Evolutionary conservation across 2,888 invertebrate species (phyloP), one percentile per base, ranked within the genome.

Genomic region (Spodoptera picta): DNA sequence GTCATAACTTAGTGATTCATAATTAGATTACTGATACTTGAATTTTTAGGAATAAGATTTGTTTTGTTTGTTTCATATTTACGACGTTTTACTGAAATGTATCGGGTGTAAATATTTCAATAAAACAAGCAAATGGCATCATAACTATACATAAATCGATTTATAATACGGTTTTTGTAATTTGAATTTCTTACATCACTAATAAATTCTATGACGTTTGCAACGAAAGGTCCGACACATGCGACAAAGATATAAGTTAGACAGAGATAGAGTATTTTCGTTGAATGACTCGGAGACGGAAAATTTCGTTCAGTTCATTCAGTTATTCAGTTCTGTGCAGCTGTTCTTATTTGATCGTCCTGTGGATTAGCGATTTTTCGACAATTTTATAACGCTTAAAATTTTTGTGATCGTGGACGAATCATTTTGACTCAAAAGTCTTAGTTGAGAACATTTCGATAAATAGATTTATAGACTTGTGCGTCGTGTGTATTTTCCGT

Each of bases 401-500:
- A 77, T 79, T 80, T 65, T 75, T 61, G 77, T 79, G 70, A 65
- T 66, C 60, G 23, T 52, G 24, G 56, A 51, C 62, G 50, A 60
- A 53, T 36, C 55, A 53, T 57, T 65, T 53, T 47, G 7, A 36
- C 50, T 7, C 51, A 52, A 6, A 57, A 56, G 53, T 57, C 50
- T 14, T 54, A 50, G 48, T 47, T 56, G 14, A 41, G 50, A 58
- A 60, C 65, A 46, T 57, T 65, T 64, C 50, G 57, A 68, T 61
- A 49, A 43, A 44, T 56, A 69, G 41, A 56, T 48, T 60, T 61
- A 49, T 23, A 62, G 12, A 52, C 23, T 47, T 31, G 65, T 72
- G 63, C 70, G 73, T 80, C 75, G 75, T 75, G 79, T 81, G 76
- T 70, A 43, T 84, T 83, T 85, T 85, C 69, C 83, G 88, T 94